These are phyloP conservation scores for Plestiodon gilberti DNA, from an alignment of 2,113 vertebrate genomes.

Conservation along the genomic window DNA sequence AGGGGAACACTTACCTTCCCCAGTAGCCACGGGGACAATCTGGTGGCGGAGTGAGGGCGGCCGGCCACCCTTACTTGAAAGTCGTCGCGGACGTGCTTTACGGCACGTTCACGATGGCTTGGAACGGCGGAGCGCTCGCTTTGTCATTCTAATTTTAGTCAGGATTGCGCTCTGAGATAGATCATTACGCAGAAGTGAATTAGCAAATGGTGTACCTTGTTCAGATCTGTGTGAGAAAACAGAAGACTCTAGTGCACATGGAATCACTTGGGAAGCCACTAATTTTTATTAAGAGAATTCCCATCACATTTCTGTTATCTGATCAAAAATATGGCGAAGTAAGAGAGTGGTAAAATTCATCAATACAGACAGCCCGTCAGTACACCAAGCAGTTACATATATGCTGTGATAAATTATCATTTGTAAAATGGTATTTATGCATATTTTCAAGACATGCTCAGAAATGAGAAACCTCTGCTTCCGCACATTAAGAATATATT, in stretches of 20 bases:
- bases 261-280: not conserved
- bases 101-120: too few species aligned
- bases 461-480: constrained; percentile 28
- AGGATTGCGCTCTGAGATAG: not conserved
- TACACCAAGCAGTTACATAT: constrained; percentile 28
- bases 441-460: not conserved
- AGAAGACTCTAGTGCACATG: too few species aligned
- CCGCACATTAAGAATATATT: not conserved
- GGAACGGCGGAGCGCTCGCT: too few species aligned
- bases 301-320: not conserved
- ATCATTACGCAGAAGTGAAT: not conserved
- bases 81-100: too few species aligned
- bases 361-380: constrained; percentile 31
- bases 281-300: not conserved
- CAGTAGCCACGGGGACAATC: too few species aligned
- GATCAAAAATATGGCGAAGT: not conserved
- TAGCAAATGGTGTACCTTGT: not conserved
- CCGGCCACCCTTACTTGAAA: too few species aligned
- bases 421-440: not conserved
- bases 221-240: too few species aligned
- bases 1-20: too few species aligned
- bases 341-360: not conserved
- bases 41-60: too few species aligned
- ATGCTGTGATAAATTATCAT: not conserved
- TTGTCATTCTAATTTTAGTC: too few species aligned